A percentile compares a stretch with the other conserved stretches of the same genome.
Evolutionary conservation across 1,140 invertebrate species (phyloP).

Genomic region (Palaemon carinicauda): DNA sequence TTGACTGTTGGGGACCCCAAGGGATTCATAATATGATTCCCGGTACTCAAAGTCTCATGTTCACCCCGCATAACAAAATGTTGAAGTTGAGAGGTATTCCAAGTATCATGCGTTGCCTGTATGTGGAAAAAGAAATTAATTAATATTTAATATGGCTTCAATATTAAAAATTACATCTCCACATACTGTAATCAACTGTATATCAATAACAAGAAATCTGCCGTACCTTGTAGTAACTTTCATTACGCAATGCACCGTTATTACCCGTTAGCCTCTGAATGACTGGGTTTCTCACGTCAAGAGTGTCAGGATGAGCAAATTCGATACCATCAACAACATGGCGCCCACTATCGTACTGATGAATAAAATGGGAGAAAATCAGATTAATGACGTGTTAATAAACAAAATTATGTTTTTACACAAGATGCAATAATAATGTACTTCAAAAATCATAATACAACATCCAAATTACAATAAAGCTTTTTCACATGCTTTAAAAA

Average conservation of each 20-base stretch:
- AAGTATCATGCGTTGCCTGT: slow-evolving; percentile 70
- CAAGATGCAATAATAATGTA: too few species aligned
- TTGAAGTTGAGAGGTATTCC: slow-evolving; percentile 66
- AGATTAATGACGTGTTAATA: not conserved
- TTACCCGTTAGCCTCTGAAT: slow-evolving; percentile 82
- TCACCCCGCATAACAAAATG: slow-evolving; percentile 61
- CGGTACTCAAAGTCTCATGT: slow-evolving; percentile 54
- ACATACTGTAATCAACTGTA: not conserved
- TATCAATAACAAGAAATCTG: not conserved
- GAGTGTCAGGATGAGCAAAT: slow-evolving; percentile 5
- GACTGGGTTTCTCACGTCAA: slow-evolving; percentile 74
- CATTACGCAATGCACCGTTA: slow-evolving; percentile 71
- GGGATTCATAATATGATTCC: not conserved
- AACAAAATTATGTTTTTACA: not conserved
- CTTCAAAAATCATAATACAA: too few species aligned
- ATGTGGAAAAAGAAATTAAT: slow-evolving; percentile 41
- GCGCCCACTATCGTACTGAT: slow-evolving; percentile 19
- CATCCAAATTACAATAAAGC: too few species aligned
- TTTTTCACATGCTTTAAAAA: too few species aligned
- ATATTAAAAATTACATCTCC: too few species aligned
- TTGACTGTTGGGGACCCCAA: slow-evolving; percentile 67
- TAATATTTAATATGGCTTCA: not conserved
- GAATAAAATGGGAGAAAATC: not conserved
- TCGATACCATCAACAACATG: slow-evolving; percentile 17
- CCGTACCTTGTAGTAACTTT: slow-evolving; percentile 79